Evolutionary conservation across 2,797 vertebrate species (phyloP).

Genomic region (Rallus crepitans): DNA sequence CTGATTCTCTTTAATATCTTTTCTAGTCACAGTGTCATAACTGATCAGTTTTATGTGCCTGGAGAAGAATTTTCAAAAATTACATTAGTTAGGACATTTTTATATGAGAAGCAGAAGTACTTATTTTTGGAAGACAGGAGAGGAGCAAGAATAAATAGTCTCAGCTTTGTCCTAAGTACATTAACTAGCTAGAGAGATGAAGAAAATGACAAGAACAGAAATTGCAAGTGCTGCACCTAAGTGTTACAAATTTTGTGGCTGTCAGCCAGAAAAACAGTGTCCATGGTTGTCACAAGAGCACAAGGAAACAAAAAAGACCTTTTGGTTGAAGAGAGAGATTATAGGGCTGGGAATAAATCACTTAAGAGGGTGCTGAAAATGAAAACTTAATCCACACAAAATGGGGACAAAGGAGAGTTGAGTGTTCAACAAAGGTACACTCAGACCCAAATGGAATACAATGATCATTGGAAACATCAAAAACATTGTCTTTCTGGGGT

Average conservation of each 20-base stretch:
- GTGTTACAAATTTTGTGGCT: neutral
- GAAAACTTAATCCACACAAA: slow-evolving; percentile 24
- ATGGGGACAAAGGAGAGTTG: neutral
- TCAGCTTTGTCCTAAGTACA: slow-evolving; percentile 22
- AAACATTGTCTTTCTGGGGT: neutral
- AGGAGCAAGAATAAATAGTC: slow-evolving; percentile 9
- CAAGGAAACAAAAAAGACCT: slow-evolving; percentile 30
- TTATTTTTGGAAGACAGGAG: neutral
- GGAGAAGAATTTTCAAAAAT: neutral
- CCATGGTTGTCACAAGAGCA: slow-evolving; percentile 8
- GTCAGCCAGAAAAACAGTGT: slow-evolving; percentile 11
- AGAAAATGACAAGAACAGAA: slow-evolving; percentile 47
- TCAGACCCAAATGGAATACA: neutral
- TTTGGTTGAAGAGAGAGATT: neutral
- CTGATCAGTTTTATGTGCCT: neutral
- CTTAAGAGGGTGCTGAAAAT: slow-evolving; percentile 19
- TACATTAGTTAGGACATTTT: neutral
- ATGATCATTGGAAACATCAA: neutral
- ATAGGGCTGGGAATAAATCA: slow-evolving; percentile 2
- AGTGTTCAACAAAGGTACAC: neutral
- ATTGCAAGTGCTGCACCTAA: neutral
- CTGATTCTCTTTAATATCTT: neutral
- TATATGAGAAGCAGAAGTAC: neutral
- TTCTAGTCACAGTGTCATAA: neutral
- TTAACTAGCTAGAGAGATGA: slow-evolving; percentile 33